Conservation (phyloP, 92 coral and sea anemone genomes). For the Phenganax subtilis region DNA sequence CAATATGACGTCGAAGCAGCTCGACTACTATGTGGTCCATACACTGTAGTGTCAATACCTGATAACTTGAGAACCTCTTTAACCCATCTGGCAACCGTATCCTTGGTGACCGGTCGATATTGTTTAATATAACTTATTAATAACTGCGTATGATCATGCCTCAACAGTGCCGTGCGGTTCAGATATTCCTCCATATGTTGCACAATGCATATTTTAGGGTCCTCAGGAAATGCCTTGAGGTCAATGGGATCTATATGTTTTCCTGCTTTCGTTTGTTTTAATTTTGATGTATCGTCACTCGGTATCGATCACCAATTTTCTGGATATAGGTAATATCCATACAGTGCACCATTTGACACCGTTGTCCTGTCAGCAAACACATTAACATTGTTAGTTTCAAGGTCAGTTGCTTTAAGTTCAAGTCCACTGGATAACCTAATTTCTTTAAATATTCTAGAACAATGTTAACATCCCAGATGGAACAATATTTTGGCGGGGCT, state of each 20-base stretch:
- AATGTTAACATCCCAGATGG: background rate
- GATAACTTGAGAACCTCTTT: background rate
- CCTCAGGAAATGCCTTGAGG: background rate
- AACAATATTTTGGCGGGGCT: background rate
- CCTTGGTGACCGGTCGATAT: background rate
- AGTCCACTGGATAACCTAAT: background rate
- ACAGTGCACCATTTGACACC: background rate
- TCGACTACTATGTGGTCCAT: constrained; percentile 1
- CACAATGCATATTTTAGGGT: background rate
- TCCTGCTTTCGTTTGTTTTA: constrained; percentile 9
- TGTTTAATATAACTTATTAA: background rate
- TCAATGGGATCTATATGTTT: background rate
- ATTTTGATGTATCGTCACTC: background rate
- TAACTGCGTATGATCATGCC: background rate
- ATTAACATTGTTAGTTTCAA: background rate
- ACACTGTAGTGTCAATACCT: background rate
- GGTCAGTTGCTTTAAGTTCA: background rate
- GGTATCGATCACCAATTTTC: background rate
- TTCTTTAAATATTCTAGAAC: background rate
- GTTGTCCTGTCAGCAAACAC: background rate
- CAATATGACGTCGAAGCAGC: background rate
- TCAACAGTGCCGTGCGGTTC: background rate
- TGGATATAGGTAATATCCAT: background rate
- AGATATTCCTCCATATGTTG: constrained; percentile 2
- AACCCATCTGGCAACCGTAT: background rate